phyloP scores from a whole-genome alignment of 2,888 invertebrate species.

The Biston betularia region DNA sequence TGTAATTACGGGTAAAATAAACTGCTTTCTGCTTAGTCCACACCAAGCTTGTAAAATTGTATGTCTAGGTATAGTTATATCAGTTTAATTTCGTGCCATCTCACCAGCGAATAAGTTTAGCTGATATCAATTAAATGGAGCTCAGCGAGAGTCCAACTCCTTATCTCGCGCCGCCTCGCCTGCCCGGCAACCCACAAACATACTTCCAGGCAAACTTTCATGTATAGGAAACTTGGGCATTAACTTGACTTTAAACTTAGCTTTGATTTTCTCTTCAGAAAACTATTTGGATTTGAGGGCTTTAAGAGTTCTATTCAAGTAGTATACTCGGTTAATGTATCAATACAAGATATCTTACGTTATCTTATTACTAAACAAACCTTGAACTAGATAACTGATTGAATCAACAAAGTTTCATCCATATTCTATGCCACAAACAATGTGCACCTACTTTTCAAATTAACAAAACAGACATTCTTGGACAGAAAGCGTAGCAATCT shows the following conservation, averaged over 20 bases:
- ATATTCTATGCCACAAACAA: too few species aligned
- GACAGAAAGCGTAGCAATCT: too few species aligned
- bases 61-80: neutral
- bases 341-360: too few species aligned
- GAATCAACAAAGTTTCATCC: too few species aligned
- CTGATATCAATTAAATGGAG: constrained; percentile 45
- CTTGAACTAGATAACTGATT: too few species aligned
- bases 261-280: constrained; percentile 1
- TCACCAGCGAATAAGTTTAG: constrained; percentile 27
- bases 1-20: too few species aligned
- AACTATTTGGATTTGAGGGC: constrained; percentile 14
- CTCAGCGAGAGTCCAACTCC: constrained; percentile 34
- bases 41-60: neutral
- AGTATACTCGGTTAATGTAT: neutral
- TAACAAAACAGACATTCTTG: too few species aligned
- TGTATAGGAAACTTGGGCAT: constrained; percentile 22
- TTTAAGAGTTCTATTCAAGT: constrained; percentile 1
- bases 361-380: too few species aligned
- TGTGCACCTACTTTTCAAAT: too few species aligned
- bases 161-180: constrained; percentile 39
- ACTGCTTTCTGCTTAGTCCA: too few species aligned
- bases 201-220: constrained; percentile 16
- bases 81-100: constrained; percentile 11
- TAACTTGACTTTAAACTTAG: constrained; percentile 22
- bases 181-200: constrained; percentile 27